Base-by-base conservation (phyloP, 2,888 invertebrate genomes). In the Lasioglossum figueresi region DNA sequence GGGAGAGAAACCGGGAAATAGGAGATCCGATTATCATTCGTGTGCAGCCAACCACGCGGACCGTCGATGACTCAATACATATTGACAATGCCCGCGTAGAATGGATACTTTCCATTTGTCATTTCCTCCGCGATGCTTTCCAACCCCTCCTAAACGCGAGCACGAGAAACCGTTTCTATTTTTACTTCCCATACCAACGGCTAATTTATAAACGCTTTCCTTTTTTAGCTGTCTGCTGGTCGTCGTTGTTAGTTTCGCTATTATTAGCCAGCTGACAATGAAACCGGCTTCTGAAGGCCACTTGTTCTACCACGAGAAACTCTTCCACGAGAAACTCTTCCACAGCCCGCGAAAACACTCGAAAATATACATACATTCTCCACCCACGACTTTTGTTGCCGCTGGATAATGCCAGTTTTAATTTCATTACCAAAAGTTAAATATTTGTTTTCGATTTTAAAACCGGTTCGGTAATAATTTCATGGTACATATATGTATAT, bases 1-100 rank as follows among this genome's bases (percentile, higher is more conserved):
- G 27, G 37, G 1, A 72, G 34, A 48, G 68, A 76, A 56, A 6
- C 52, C 27, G 70, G 59, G 37, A 77, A 76, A 68, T 45, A 68
- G 73, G 31, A 77, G 68, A 77, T 73, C 27, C 56, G 70, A 82
- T 84, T 84, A 84, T 77, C 56, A 84, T 84, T 70, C 48, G 68
- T 70, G 68, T 70, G 68, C 68, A 70, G n/a, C 68, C 12, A 70
- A 37, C 40, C 34, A 14, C n/a, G 68, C 68, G 73, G 56, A n/a
- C n/a, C 14, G 43, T 23, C 66, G 72, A 79, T 82, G 70, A 74
- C 45, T 75, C 82, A 75, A 80, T 70, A 31, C 31, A 31, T 31
- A 34, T 34, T 68, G 48, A 70, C 68, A 82, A 56, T 66, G 31
- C 43, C n/a, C 37, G 40, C 31, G 10, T 31, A 75, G 48, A 59